Percentiles rank a stretch among this genome's conserved stretches.
Evolutionary conservation across 2,113 vertebrate genomes (phyloP).

Genomic region (Mystacornis crossleyi): DNA sequence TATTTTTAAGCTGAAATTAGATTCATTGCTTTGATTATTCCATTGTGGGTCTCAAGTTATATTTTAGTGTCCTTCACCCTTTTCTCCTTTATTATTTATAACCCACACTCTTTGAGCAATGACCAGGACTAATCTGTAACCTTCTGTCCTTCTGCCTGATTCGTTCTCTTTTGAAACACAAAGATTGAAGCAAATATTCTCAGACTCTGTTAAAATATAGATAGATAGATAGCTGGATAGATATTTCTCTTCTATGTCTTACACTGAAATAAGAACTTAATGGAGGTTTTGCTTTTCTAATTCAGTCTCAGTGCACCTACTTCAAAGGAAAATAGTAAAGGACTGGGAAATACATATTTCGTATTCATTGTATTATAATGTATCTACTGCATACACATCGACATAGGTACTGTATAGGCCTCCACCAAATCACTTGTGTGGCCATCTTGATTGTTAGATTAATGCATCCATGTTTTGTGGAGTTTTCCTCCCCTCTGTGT

Average conservation of each 20-base stretch:
- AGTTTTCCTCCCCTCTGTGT: not conserved
- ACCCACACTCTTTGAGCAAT: conserved; percentile 95
- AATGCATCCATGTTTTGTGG: conserved; percentile 7
- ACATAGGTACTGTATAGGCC: not conserved
- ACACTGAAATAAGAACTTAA: conserved; percentile 84
- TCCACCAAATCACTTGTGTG: not conserved
- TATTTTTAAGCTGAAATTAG: conserved; percentile 93
- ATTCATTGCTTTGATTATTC: conserved; percentile 93
- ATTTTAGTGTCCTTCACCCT: conserved; percentile 91
- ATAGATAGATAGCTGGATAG: conserved; percentile 70
- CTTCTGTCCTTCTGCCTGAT: conserved; percentile 98
- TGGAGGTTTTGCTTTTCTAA: conserved; percentile 76
- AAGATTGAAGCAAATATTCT: conserved; percentile 89
- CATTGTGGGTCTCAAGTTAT: conserved; percentile 85
- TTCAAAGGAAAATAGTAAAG: conserved; percentile 46
- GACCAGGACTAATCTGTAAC: conserved; percentile 99
- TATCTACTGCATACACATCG: not conserved
- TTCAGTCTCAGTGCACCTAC: conserved; percentile 73
- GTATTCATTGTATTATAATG: conserved; percentile 55
- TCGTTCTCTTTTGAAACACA: conserved; percentile 92
- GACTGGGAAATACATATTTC: conserved; percentile 12
- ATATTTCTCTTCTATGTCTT: conserved; percentile 84
- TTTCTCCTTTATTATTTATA: conserved; percentile 99
- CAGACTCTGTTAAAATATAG: conserved; percentile 78
- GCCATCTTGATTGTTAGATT: conserved; percentile 23